Conservation (phyloP, 2,888 invertebrate genomes). For the Eucera pruinosa region DNA sequence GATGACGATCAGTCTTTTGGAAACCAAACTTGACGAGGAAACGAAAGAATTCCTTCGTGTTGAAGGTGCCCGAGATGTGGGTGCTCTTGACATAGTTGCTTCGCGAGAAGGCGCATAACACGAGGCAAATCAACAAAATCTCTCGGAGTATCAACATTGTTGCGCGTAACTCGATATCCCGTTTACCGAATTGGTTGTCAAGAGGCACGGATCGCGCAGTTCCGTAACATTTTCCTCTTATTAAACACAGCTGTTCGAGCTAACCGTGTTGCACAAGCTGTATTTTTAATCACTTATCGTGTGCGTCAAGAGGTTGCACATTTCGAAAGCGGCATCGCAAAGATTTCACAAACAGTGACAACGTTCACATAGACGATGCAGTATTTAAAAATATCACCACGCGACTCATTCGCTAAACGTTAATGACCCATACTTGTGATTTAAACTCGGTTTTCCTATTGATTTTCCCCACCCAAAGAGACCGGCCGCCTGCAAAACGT, state of each 20-base stretch:
- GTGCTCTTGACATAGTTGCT: slow-evolving; percentile 76
- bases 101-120: slow-evolving; percentile 27
- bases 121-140: slow-evolving; percentile 42
- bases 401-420: slow-evolving; percentile 44
- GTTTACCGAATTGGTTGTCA: slow-evolving; percentile 48
- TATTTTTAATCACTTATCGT: slow-evolving; percentile 3
- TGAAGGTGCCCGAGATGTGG: slow-evolving; percentile 88
- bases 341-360: slow-evolving; percentile 19
- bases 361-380: slow-evolving; percentile 5
- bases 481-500: slow-evolving; percentile 40
- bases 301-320: slow-evolving; percentile 27
- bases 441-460: slow-evolving; percentile 68
- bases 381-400: slow-evolving; percentile 56
- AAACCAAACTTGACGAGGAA: slow-evolving; percentile 98
- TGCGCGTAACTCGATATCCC: slow-evolving; percentile 3
- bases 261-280: slow-evolving; percentile 5
- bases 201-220: slow-evolving; percentile 36
- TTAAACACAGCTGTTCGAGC: slow-evolving; percentile 56
- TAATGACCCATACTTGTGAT: slow-evolving; percentile 57
- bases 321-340: slow-evolving; percentile 30
- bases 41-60: slow-evolving; percentile 92
- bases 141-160: slow-evolving; percentile 51
- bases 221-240: slow-evolving; percentile 57
- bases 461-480: slow-evolving; percentile 70
- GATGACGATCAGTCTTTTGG: slow-evolving; percentile 96